Evolutionary conservation across 2,888 invertebrate species (phyloP), one percentile per base, ranked within the genome.

Genomic region (Patella depressa): DNA sequence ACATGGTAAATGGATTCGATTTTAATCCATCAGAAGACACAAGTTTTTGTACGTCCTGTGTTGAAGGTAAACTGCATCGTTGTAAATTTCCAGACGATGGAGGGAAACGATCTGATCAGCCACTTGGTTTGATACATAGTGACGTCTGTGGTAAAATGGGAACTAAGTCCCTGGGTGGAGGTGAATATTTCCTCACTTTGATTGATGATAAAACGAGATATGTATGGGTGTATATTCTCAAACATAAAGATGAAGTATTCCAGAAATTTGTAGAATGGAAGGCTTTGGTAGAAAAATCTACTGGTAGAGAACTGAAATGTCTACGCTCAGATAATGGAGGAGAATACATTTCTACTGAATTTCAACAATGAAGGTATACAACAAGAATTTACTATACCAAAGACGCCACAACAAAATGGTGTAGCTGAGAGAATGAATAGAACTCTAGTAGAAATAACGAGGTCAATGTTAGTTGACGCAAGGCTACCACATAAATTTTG

Each of bases 361-460:
- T 24, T 24, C 24, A 57, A 57, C 3, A 17, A 17, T 15, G 17
- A 57, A 57, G 57, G 57, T 34, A 90, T 90, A 17, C 71, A 71
- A 14, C 89, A 90, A 79, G 85, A 90, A 79, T 79, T 77, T 17
- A 86, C 89, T 2, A 81, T 83, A 1, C 82, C 88, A 0, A 86
- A 91, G 69, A 88, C 83, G 0, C 90, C 89, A 2, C 83, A 90
- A 75, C 88, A 90, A 72, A 91, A 91, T 80, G 89, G 89, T 3
- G 79, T 78, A 73, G 87, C 89, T 0, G 90, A 90, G 73, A 69
- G 89, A 1, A 84, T 85, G 53, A 89, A 89, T 53, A 75, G 87
- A 2, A 89, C 87, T 4, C 78, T 90, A 0, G 78, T 89, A 65
- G 88, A 90, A 53, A 83, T 80, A 78, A 87, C 87, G 0, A 80